Evolutionary conservation across 2,797 vertebrate genomes (phyloP), one percentile per base, ranked within the genome.

Genomic region (Enteromius fasciolatus): DNA sequence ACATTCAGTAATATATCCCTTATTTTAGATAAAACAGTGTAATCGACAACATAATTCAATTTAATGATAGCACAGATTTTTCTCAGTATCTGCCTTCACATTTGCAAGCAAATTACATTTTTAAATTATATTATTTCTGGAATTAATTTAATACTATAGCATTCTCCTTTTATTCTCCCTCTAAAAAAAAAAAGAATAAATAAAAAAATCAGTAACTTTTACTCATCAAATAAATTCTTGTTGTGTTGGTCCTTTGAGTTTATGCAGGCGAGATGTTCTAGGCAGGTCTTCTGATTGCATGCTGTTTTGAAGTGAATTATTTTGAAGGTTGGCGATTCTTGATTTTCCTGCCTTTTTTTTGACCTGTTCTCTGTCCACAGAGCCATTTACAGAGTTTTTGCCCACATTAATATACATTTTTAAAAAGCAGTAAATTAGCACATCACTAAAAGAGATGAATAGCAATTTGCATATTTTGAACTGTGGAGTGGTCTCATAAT

Each of bases 361-460:
- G 81, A 88, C 84, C 86, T 74, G 73, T 80, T 87, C 89, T 86
- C 89, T 93, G 90, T 91, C 93, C 90, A 90, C 87, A 82, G 90
- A 93, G 92, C 91, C 89, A 20, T 84, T 86, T 81, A 81, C 82
- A 89, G 89, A 90, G 92, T 92, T 92, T 93, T 92, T 86, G 85
- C 87, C 86, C 85, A n/a, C 90, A 93, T 94, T 92, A 92, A 90
- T 93, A 94, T 93, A 93, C 64, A 89, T 92, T 93, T 92, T 84
- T 85, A 89, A 86, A 86, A 87, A 87, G 87, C 90, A 76, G 86
- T 85, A 72, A 87, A 88, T 76, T 88, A 80, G 89, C 86, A 80
- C 84, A 92, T 92, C 86, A 90, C 89, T 92, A 91, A 90, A 90
- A 92, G 89, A 92, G 90, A 91, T 90, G 91, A 92, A 92, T 87